Percentiles rank a stretch among this genome's conserved stretches.
These are phyloP conservation scores for Corythoichthys haematopterus DNA, from an alignment of 2,113 vertebrate species.

Conservation along the genomic window DNA sequence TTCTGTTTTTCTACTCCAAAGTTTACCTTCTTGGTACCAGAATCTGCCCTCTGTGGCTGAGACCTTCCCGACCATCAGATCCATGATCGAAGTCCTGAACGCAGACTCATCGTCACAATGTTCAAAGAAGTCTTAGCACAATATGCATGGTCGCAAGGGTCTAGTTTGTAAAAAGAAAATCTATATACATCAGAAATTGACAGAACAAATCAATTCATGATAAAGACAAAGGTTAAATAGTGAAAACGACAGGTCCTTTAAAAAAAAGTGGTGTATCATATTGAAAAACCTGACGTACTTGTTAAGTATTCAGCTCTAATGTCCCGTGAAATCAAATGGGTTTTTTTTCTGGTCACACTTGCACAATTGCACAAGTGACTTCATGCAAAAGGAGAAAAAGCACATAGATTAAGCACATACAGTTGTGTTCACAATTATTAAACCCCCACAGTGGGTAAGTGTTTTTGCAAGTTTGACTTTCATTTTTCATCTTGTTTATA, in stretches of 20 bases:
- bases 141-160: not conserved
- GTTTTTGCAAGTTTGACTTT: too few relatives aligned
- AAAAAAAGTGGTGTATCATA: not conserved
- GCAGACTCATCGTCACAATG: conserved; percentile 88
- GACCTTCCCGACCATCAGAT: conserved; percentile 86
- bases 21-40: conserved; percentile 89
- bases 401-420: not conserved
- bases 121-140: conserved; percentile 78
- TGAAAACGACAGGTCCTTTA: not conserved
- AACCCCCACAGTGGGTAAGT: too few relatives aligned
- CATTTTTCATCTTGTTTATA: too few relatives aligned
- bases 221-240: not conserved
- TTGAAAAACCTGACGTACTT: not conserved
- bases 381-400: not conserved
- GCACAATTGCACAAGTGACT: not conserved
- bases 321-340: not conserved
- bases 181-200: conserved; percentile 15
- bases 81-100: conserved; percentile 93
- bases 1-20: conserved; percentile 39
- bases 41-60: conserved; percentile 88
- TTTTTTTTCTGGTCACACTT: not conserved
- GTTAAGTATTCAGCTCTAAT: not conserved
- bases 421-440: too few relatives aligned
- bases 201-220: conserved; percentile 12
- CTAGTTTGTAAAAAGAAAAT: not conserved